These are phyloP conservation scores for Tachuris rubrigastra DNA, from an alignment of 2,113 vertebrate species.

Conservation along the genomic window DNA sequence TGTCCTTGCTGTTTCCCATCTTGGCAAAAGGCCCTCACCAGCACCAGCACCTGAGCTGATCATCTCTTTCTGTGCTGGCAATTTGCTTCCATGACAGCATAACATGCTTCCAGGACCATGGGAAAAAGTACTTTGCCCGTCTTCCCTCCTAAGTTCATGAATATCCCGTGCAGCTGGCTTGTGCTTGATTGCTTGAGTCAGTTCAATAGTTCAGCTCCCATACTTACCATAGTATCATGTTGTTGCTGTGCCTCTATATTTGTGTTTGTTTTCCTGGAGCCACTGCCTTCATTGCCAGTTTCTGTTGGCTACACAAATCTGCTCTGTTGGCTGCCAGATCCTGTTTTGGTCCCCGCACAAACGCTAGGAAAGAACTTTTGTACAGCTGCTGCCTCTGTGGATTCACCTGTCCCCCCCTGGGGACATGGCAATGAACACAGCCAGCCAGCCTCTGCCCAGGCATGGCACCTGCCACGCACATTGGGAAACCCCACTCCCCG, in stretches of 20 bases:
- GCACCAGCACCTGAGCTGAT: not conserved
- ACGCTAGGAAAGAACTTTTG: not conserved
- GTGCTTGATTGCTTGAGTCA: not conserved
- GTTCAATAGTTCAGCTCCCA: not conserved
- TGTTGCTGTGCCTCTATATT: not conserved
- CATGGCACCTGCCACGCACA: rapidly evolving
- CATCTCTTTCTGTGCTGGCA: not conserved
- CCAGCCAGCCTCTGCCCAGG: not conserved
- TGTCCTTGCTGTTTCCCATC: not conserved
- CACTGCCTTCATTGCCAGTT: not conserved
- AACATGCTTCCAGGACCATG: not conserved
- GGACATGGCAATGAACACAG: not conserved
- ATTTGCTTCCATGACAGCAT: not conserved
- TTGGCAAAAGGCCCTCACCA: not conserved
- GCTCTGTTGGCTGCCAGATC: not conserved
- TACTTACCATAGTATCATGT: not conserved
- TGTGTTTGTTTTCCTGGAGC: not conserved
- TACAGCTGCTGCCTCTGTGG: not conserved
- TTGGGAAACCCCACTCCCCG: rapidly evolving
- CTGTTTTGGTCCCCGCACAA: not conserved
- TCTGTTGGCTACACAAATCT: not conserved
- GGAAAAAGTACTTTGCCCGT: not conserved
- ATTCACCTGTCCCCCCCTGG: not conserved
- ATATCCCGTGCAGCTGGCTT: not conserved
- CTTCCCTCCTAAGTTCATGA: not conserved